Evolutionary conservation across 2,797 vertebrate species (phyloP).

Genomic region (Muraenolepis orangiensis): DNA sequence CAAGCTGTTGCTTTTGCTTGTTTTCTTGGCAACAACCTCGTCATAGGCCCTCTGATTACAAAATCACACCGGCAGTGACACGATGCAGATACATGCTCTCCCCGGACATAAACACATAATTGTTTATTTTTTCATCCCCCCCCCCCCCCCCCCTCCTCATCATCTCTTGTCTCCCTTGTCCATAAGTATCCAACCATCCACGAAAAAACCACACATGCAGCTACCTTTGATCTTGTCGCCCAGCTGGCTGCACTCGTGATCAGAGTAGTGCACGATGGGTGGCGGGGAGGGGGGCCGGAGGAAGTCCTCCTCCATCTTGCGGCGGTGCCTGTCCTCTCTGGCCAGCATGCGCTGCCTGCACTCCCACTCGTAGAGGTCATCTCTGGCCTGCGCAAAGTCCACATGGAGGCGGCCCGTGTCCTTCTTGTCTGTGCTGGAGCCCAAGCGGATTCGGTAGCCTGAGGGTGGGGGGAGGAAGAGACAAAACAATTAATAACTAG

Average conservation of each 20-base stretch:
- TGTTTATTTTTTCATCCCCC: background rate
- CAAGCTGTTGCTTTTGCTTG: background rate
- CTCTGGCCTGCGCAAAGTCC: slow-evolving; percentile 93
- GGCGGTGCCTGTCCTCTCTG: slow-evolving; percentile 88
- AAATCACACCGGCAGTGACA: background rate
- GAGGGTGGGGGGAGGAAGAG: no score
- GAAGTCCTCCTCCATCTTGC: slow-evolving; percentile 85
- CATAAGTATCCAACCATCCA: no score
- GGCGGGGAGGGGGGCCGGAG: slow-evolving; percentile 88
- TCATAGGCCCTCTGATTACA: background rate
- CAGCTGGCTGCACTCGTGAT: slow-evolving; percentile 88
- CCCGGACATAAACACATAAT: no score
- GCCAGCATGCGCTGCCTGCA: slow-evolving; percentile 92
- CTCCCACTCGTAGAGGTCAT: slow-evolving; percentile 96
- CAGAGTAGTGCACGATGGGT: slow-evolving; percentile 90
- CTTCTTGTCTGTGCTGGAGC: slow-evolving; percentile 96
- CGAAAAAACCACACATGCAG: background rate
- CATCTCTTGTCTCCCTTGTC: no score
- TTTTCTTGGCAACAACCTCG: background rate
- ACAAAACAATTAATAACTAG: background rate
- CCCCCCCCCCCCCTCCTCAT: background rate
- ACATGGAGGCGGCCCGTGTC: slow-evolving; percentile 91
- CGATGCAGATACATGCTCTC: no score
- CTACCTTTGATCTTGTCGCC: slow-evolving; percentile 92
- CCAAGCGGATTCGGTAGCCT: slow-evolving; percentile 92